Percentiles rank a stretch among this genome's conserved stretches.
Evolutionary conservation across 1,140 invertebrate genomes (phyloP).

Genomic region (Metopolophium dirhodum): DNA sequence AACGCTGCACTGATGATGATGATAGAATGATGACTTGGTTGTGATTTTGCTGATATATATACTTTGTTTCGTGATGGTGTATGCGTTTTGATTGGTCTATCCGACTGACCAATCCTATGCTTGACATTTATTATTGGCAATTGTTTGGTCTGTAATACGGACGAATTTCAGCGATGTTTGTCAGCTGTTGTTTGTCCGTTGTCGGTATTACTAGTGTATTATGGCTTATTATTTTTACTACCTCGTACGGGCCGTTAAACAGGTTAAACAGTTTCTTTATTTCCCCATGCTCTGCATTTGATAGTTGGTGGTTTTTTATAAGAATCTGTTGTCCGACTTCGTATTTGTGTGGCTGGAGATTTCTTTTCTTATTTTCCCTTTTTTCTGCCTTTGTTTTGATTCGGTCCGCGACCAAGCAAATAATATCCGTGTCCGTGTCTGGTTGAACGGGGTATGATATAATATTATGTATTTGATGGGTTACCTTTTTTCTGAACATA

Average conservation of each 20-base stretch:
- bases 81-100: neutral
- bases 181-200: neutral
- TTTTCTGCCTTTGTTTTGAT: no score
- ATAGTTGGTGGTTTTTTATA: neutral
- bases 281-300: neutral
- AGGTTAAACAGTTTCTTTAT: neutral
- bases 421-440: no score
- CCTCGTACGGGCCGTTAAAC: neutral
- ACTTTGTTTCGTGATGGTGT: neutral
- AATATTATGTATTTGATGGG: no score
- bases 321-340: neutral
- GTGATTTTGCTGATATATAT: neutral
- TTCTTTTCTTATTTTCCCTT: no score
- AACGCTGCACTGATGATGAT: no score
- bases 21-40: no score
- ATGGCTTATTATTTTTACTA: neutral
- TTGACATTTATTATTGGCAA: neutral
- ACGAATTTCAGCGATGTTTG: neutral
- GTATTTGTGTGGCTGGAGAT: neutral
- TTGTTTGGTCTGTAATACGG: neutral
- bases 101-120: neutral
- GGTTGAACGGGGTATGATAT: no score
- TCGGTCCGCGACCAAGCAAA: no score
- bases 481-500: no score
- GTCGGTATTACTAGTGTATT: neutral